These are phyloP conservation scores for Argyrosomus regius DNA, from an alignment of 2,797 vertebrate genomes.

Conservation along the genomic window DNA sequence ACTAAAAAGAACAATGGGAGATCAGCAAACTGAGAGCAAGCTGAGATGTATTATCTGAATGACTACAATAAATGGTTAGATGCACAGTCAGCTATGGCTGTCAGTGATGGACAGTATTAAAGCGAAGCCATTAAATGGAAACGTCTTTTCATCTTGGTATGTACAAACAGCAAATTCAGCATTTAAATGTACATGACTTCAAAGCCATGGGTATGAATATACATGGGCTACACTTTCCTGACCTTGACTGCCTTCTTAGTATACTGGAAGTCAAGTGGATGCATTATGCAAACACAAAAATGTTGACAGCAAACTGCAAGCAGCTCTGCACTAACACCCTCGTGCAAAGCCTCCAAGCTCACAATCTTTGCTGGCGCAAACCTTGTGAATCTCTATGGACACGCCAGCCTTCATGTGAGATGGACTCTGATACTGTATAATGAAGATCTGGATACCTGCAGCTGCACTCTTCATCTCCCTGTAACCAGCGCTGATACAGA, in stretches of 20 bases:
- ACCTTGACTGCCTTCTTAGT: conserved; percentile 43
- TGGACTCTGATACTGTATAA: conserved; percentile 52
- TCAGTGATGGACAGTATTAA: conserved; percentile 34
- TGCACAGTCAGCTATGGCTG: conserved; percentile 32
- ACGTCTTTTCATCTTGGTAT: conserved; percentile 21
- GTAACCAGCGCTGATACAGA: conserved; percentile 52
- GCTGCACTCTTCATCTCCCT: conserved; percentile 31
- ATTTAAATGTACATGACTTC: conserved; percentile 43
- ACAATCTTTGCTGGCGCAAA: background rate
- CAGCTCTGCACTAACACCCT: background rate
- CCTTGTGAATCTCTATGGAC: conserved; percentile 40
- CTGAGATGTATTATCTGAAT: conserved; percentile 36
- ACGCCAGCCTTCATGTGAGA: conserved; percentile 40
- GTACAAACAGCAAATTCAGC: conserved; percentile 19
- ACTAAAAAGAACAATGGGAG: conserved; percentile 39
- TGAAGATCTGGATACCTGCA: conserved; percentile 54
- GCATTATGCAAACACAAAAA: conserved; percentile 52
- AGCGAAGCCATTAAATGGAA: conserved; percentile 27
- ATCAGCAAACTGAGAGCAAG: conserved; percentile 17
- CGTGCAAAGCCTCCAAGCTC: conserved; percentile 11
- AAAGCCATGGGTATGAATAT: conserved; percentile 51
- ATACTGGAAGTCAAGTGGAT: conserved; percentile 31
- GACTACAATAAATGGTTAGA: conserved; percentile 44
- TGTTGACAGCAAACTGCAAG: conserved; percentile 34
- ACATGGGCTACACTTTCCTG: conserved; percentile 35